Conservation (phyloP, 2,113 vertebrate genomes). For the Spilogale gracilis region DNA sequence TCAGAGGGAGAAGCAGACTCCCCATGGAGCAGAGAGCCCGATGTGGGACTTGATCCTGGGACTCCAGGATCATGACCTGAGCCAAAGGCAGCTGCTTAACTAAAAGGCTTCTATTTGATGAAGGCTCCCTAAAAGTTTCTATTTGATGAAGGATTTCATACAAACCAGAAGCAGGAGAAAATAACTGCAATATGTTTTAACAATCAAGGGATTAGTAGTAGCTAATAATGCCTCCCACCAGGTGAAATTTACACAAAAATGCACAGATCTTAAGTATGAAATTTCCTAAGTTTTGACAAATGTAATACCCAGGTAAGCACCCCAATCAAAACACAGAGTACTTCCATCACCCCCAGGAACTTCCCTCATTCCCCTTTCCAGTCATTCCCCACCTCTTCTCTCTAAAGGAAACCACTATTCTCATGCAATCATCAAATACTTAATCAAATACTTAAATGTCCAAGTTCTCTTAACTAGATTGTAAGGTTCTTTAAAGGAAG, state of each 20-base stretch:
- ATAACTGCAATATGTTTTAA: neutral
- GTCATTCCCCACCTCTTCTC: neutral
- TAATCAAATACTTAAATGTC: neutral
- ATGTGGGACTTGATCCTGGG: too few relatives aligned
- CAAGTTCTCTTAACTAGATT: neutral
- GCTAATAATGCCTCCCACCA: neutral
- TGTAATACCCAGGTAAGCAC: neutral
- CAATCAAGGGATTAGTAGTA: neutral
- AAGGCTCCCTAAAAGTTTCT: neutral
- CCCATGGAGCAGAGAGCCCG: too few relatives aligned
- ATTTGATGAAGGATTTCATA: neutral
- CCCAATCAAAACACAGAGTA: neutral
- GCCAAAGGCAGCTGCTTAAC: too few relatives aligned
- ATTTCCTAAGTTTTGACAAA: neutral
- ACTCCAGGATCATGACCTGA: too few relatives aligned
- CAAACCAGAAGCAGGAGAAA: slow-evolving; percentile 39
- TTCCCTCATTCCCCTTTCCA: neutral
- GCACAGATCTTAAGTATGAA: neutral
- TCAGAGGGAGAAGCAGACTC: too few relatives aligned
- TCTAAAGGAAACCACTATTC: neutral
- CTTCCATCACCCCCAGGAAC: neutral
- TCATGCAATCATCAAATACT: neutral
- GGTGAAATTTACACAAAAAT: neutral
- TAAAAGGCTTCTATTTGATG: too few relatives aligned
- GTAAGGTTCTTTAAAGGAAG: neutral